Base-by-base conservation (phyloP, 1,140 invertebrate genomes). In the Luehdorfia chinensis region DNA sequence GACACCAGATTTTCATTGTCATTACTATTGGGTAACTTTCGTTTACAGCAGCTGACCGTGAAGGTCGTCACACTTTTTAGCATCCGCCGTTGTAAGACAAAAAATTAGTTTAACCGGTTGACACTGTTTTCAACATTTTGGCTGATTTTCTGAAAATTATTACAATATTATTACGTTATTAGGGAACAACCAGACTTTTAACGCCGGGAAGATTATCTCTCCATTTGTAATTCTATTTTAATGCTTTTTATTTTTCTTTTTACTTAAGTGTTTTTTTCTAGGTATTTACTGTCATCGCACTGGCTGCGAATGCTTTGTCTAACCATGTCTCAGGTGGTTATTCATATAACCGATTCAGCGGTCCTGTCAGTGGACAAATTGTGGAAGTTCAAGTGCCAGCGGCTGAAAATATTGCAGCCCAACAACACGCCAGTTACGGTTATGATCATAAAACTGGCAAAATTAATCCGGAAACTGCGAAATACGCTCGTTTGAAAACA, bases 311-410 rank as follows among this genome's bases (percentile, higher is more conserved):
- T 3, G 75, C 60, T 6, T 50, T 61, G 2, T 33, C 64, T 3
- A 60, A 50, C 12, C 66, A 87, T 50, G 72, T 76, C 16, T 85
- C 85, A 7, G 88, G 89, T 9, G 90, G 90, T 12, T 91, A 89
- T 57, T 92, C 91, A 0, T 92, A 90, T 65, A 88, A 91, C 33
- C 87, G 89, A 41, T 92, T 92, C 66, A 88, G 87, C 67, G 91
- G 91, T 23, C 91, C 91, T 11, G 90, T 92, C 3, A 91, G 89
- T 71, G 91, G 89, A 9, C 66, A 89, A 56, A 88, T 89, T 19
- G 62, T 87, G 8, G 73, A 89, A 59, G 83, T 90, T 4, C 71
- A 85, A 50, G 85, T 88, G 2, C 74, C 81, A n/a, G 72, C 84
- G 2, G 80, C 78, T 0, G 56, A 75, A 32, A 77, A 88, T 8